Conservation (phyloP, 2,797 vertebrate species). For the Babyrousa celebensis region DNA sequence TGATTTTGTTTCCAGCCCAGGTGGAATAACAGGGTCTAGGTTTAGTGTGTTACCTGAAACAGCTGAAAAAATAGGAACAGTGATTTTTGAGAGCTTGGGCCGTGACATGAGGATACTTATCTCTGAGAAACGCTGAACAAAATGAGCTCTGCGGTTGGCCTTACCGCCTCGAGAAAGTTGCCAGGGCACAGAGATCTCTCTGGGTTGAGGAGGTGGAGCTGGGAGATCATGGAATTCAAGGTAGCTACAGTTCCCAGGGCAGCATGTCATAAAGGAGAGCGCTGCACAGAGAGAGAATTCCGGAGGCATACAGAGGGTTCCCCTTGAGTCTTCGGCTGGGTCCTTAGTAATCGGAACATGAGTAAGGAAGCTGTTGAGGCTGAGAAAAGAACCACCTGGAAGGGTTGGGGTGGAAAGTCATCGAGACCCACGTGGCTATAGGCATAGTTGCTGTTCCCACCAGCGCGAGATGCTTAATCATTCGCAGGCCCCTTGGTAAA, state of each 20-base stretch:
- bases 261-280: neutral
- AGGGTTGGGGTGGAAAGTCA: neutral
- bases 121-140: constrained; percentile 35
- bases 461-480: neutral
- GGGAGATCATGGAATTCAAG: neutral
- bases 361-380: neutral
- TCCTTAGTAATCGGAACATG: neutral
- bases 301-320: neutral
- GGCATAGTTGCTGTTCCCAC: neutral
- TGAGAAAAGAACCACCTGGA: neutral
- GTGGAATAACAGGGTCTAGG: neutral
- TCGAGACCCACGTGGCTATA: neutral
- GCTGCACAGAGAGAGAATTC: neutral
- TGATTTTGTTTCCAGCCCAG: neutral
- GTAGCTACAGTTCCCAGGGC: neutral
- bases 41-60: neutral
- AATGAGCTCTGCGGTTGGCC: neutral
- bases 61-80: neutral
- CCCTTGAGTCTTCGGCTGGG: neutral
- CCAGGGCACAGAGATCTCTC: neutral
- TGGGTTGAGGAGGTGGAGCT: neutral
- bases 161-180: neutral
- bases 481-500: neutral
- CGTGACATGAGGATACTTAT: neutral
- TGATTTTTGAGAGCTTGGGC: neutral